Evolutionary conservation across 2,888 invertebrate genomes (phyloP).

Genomic region (Trisateles emortualis): DNA sequence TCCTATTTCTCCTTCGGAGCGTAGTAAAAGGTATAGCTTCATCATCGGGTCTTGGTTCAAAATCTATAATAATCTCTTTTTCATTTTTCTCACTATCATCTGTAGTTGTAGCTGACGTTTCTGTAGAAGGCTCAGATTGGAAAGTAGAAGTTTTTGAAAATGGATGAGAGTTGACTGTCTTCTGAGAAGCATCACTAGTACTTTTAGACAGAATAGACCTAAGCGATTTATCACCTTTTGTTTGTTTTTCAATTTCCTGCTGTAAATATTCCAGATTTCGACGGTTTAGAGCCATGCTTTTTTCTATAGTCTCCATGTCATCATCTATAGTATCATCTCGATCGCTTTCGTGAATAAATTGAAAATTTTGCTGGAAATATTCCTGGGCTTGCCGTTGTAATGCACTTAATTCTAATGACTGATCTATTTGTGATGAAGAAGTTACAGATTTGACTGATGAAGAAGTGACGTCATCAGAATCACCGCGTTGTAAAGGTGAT

Average conservation of each 20-base stretch:
- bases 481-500: slow-evolving; percentile 80
- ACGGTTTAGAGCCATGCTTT: slow-evolving; percentile 84
- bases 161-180: slow-evolving; percentile 75
- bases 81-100: slow-evolving; percentile 89
- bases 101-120: slow-evolving; percentile 83
- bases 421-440: slow-evolving; percentile 77
- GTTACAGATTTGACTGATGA: slow-evolving; percentile 78
- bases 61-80: slow-evolving; percentile 95
- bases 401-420: slow-evolving; percentile 77
- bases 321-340: slow-evolving; percentile 84
- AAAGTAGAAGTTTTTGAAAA: slow-evolving; percentile 83
- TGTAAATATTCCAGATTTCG: slow-evolving; percentile 83
- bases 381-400: slow-evolving; percentile 80
- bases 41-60: slow-evolving; percentile 91
- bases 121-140: slow-evolving; percentile 85
- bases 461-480: slow-evolving; percentile 79
- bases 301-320: slow-evolving; percentile 83
- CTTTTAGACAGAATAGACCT: slow-evolving; percentile 80
- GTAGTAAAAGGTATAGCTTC: slow-evolving; percentile 89
- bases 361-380: slow-evolving; percentile 85
- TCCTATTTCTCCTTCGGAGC: slow-evolving; percentile 80
- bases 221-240: slow-evolving; percentile 72
- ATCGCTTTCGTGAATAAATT: slow-evolving; percentile 85
- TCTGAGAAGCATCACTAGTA: slow-evolving; percentile 79
- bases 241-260: slow-evolving; percentile 84